These are phyloP conservation scores for Autographa pulchrina DNA, from an alignment of 2,888 invertebrate genomes.

Conservation along the genomic window DNA sequence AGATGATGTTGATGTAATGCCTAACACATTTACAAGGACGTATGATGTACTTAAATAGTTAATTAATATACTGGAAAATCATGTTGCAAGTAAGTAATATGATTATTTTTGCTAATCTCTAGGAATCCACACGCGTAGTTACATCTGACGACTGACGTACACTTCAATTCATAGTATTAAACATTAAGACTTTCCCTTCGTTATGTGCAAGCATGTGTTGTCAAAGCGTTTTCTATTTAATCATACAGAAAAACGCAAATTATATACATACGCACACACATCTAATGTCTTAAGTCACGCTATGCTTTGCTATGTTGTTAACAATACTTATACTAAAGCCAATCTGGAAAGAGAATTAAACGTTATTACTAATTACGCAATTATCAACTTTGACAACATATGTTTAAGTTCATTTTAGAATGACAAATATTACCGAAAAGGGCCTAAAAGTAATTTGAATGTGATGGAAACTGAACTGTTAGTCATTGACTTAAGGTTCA, in stretches of 20 bases:
- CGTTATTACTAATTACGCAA: too few relatives aligned
- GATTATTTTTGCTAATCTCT: background rate
- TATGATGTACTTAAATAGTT: background rate
- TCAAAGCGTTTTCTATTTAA: constrained; percentile 75
- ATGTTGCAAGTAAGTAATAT: background rate
- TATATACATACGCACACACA: constrained; percentile 59
- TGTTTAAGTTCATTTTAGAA: too few relatives aligned
- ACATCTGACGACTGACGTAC: constrained; percentile 25
- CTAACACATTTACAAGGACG: background rate
- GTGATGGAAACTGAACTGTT: too few relatives aligned
- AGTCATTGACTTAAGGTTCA: too few relatives aligned
- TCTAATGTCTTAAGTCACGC: constrained; percentile 75
- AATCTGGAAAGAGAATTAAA: too few relatives aligned
- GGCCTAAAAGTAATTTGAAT: too few relatives aligned
- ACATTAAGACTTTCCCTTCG: constrained; percentile 70
- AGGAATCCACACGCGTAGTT: background rate
- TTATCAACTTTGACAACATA: too few relatives aligned
- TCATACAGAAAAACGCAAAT: constrained; percentile 67
- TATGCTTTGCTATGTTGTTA: constrained; percentile 60
- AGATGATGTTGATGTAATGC: constrained; percentile 1
- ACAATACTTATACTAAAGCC: too few relatives aligned
- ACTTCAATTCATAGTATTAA: constrained; percentile 40
- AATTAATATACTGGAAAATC: background rate
- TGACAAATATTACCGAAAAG: too few relatives aligned
- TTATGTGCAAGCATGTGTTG: constrained; percentile 65